Evolutionary conservation across 2,113 vertebrate species (phyloP), one percentile per base, ranked within the genome.

Genomic region (Zingel zingel): DNA sequence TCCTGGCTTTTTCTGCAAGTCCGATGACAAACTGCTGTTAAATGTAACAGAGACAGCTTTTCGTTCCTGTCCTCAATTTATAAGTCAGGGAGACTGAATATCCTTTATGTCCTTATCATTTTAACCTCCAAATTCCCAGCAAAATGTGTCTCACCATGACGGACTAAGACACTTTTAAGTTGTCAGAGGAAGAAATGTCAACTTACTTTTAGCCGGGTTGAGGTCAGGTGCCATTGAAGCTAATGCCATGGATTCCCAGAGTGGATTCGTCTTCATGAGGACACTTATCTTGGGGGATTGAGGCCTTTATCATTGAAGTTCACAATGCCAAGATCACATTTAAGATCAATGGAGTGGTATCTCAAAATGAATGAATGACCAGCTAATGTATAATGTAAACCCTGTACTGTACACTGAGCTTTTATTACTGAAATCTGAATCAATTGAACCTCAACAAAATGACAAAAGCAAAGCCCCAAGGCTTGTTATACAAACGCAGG

Each of bases 211-310:
- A 90, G 90, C 71, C 10, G 1, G 69, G 27, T 67, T 81, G 76
- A 79, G 83, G 84, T 86, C 87, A 91, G 78, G 69, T 82, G 84
- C 87, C 84, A 75, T 92, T 88, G 62, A 58, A 78, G 82, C 66
- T 27, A 3, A 21, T 21, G 7, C 21, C 69, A 70, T 59, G 64
- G 85, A 88, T 86, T 86, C 73, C 65, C 64, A 27, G 2, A 47
- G n/a, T 59, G 68, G 27, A 21, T 56, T 63, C 5, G 7, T 56
- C 18, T 77, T 90, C 85, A 90, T 83, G 85, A 85, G 78, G 72
- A 78, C 66, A 51, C 47, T 81, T 88, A 87, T 89, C 73, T 76
- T 5, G 51, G 50, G 25, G 51, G 64, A 82, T 82, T 7, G 53
- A 47, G 58, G 57, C 62, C 56, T 88, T 92, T 86, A 85, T 92